phyloP scores from a whole-genome alignment of 1,140 invertebrate genomes.

The Phymastichus coffea region DNA sequence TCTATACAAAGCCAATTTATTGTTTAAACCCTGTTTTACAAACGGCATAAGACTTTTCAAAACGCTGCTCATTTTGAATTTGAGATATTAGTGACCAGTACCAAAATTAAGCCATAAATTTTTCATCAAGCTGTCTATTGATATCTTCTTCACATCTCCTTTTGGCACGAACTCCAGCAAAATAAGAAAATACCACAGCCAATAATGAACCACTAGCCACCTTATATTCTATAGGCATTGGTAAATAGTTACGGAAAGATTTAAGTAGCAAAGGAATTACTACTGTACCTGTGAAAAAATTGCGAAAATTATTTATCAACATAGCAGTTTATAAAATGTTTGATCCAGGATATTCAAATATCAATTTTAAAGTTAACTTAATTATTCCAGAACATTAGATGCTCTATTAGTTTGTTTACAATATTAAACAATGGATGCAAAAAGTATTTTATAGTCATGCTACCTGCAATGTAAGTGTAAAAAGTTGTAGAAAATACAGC shows the following conservation, averaged over 20 bases:
- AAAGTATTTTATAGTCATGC: no score
- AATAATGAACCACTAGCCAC: background rate
- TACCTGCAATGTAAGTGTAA: background rate
- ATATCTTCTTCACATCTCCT: background rate
- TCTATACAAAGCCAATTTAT: background rate
- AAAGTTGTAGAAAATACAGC: background rate
- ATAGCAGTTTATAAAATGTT: background rate
- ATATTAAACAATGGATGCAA: no score
- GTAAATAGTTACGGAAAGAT: background rate
- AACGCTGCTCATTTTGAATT: slow-evolving; percentile 7
- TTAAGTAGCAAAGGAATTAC: background rate
- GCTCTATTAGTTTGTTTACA: no score
- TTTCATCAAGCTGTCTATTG: no score
- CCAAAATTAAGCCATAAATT: no score
- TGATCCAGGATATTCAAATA: no score
- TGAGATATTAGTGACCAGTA: no score
- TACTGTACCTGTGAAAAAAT: slow-evolving; percentile 9
- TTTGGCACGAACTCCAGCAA: background rate
- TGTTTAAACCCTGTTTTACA: slow-evolving; percentile 11
- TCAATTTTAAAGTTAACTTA: no score
- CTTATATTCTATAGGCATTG: background rate
- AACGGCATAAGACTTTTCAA: slow-evolving; percentile 2
- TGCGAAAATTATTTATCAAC: background rate
- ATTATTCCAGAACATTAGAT: no score
- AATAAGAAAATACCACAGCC: background rate